A percentile compares a stretch with the other conserved stretches of the same genome.
Evolutionary conservation across 2,113 vertebrate genomes (phyloP).

Genomic region (Thermophis baileyi): DNA sequence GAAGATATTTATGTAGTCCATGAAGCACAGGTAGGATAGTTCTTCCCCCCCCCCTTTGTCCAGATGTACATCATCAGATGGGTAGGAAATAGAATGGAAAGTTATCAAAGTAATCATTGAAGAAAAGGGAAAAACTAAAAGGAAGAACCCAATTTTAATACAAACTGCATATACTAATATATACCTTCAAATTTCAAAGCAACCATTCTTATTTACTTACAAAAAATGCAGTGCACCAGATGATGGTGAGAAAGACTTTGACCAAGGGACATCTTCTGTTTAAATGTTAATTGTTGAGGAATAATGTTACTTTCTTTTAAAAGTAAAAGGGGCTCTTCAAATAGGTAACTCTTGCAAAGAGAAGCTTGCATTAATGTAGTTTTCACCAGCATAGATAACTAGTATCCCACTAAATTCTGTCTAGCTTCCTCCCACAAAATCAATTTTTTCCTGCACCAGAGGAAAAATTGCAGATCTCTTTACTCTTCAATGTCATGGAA

Average conservation of each 20-base stretch:
- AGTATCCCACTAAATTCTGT: not conserved
- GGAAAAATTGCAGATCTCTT: too few relatives aligned
- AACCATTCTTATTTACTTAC: not conserved
- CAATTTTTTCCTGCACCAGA: too few relatives aligned
- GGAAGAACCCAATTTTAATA: not conserved
- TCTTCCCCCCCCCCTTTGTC: too few relatives aligned
- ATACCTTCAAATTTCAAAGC: not conserved
- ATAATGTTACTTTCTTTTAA: not conserved
- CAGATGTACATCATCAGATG: not conserved
- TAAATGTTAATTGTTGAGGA: not conserved
- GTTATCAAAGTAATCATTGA: not conserved
- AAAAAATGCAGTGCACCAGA: not conserved
- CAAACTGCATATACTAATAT: not conserved
- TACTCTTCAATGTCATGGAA: too few relatives aligned
- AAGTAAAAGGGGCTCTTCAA: not conserved
- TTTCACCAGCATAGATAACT: not conserved
- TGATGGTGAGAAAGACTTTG: not conserved
- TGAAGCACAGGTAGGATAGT: too few relatives aligned
- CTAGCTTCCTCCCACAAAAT: not conserved
- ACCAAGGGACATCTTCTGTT: not conserved
- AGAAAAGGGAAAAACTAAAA: not conserved
- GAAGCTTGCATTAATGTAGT: not conserved
- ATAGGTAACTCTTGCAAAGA: too few relatives aligned
- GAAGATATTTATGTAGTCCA: not conserved
- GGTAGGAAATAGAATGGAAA: not conserved